Percentiles rank a stretch among this genome's conserved stretches.
Evolutionary conservation across 2,797 vertebrate genomes (phyloP).

Genomic region (Pachyuromys duprasi): DNA sequence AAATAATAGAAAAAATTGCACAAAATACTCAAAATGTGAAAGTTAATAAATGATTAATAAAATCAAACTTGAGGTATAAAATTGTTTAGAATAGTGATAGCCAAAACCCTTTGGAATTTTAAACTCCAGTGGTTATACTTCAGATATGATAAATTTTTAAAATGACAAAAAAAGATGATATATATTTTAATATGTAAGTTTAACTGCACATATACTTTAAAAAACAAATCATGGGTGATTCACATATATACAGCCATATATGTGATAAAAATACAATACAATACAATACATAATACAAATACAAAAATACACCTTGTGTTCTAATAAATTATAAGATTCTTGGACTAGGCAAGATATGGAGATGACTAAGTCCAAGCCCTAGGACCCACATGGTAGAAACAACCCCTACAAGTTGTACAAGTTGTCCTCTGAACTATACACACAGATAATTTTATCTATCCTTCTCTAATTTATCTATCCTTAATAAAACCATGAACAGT

Average conservation of each 20-base stretch:
- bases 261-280: too few relatives aligned
- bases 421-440: not conserved
- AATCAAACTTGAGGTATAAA: conserved; percentile 39
- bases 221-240: conserved; percentile 22
- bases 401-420: not conserved
- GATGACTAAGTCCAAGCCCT: not conserved
- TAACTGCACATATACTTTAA: not conserved
- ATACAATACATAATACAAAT: too few relatives aligned
- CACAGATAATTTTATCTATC: too few relatives aligned
- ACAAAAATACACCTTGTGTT: conserved; percentile 22
- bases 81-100: not conserved
- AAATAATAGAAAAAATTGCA: conserved; percentile 5
- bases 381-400: not conserved
- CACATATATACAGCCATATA: not conserved
- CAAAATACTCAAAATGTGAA: conserved; percentile 51
- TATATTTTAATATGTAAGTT: not conserved
- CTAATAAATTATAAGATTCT: conserved; percentile 6
- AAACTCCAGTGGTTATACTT: conserved; percentile 30
- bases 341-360: not conserved
- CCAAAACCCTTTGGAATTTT: conserved; percentile 32
- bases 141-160: conserved; percentile 18
- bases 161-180: conserved; percentile 22
- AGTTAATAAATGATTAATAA: conserved; percentile 52
- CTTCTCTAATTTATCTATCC: not conserved
- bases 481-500: conserved; percentile 56